phyloP scores from a whole-genome alignment of 1,140 invertebrate genomes.

The Macrocentrus cingulum region DNA sequence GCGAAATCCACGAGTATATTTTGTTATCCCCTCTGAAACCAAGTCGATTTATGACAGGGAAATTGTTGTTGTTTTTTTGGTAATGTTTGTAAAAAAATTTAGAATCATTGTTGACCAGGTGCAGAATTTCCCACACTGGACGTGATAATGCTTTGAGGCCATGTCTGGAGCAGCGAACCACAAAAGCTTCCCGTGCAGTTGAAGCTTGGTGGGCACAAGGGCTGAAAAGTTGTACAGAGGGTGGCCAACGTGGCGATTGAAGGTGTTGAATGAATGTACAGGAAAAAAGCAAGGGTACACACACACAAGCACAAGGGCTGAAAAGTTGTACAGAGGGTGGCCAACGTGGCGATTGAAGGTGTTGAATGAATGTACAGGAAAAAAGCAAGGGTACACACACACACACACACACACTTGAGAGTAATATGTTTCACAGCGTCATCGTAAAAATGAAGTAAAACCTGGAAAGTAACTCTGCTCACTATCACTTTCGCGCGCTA shows the following conservation, averaged over 20 bases:
- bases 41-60: background rate
- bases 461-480: conserved; percentile 27
- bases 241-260: conserved; percentile 1
- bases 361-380: background rate
- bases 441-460: conserved; percentile 17
- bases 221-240: background rate
- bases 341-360: background rate
- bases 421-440: conserved; percentile 1
- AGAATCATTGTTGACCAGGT: no score
- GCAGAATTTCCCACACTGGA: conserved; percentile 12
- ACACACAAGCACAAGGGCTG: background rate
- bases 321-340: background rate
- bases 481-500: conserved; percentile 35
- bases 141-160: background rate
- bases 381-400: background rate
- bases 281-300: background rate
- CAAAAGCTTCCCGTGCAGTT: conserved; percentile 12
- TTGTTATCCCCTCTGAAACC: no score
- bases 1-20: background rate
- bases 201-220: background rate
- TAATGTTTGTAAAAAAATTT: no score
- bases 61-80: background rate
- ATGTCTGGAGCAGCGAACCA: conserved; percentile 17
- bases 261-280: background rate
- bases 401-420: no score